These are phyloP conservation scores for Oplegnathus fasciatus DNA, from an alignment of 2,113 vertebrate genomes.

Conservation along the genomic window DNA sequence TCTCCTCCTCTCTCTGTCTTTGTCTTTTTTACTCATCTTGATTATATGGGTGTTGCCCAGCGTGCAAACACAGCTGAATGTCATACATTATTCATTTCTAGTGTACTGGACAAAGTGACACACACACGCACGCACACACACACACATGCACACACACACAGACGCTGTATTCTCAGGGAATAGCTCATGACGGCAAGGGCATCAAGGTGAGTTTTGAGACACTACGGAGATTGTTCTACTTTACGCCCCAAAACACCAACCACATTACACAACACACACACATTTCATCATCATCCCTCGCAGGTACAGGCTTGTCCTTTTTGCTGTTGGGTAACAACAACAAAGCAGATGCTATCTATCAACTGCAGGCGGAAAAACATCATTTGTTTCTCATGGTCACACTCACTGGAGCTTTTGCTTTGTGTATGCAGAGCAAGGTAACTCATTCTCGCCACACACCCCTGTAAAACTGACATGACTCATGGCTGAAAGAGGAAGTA, in stretches of 20 bases:
- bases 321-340: constrained; percentile 63
- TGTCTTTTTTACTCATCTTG: constrained; percentile 52
- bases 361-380: constrained; percentile 42
- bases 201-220: constrained; percentile 44
- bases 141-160: constrained; percentile 3
- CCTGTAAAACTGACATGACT: constrained; percentile 50
- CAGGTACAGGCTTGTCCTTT: constrained; percentile 70
- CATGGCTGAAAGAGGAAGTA: constrained; percentile 47
- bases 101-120: constrained; percentile 16
- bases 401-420: constrained; percentile 49
- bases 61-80: constrained; percentile 63
- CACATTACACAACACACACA: constrained; percentile 46
- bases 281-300: constrained; percentile 62
- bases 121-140: not conserved
- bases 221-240: constrained; percentile 34
- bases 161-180: constrained; percentile 19
- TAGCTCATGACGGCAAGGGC: constrained; percentile 24
- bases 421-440: constrained; percentile 36
- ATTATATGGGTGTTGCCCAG: constrained; percentile 68
- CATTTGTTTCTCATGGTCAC: constrained; percentile 51
- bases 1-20: constrained; percentile 17
- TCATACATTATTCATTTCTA: constrained; percentile 74
- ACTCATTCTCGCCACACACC: constrained; percentile 18
- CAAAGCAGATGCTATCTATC: constrained; percentile 72
- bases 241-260: constrained; percentile 55